phyloP scores from a whole-genome alignment of 2,113 vertebrate species.

The Equus quagga region DNA sequence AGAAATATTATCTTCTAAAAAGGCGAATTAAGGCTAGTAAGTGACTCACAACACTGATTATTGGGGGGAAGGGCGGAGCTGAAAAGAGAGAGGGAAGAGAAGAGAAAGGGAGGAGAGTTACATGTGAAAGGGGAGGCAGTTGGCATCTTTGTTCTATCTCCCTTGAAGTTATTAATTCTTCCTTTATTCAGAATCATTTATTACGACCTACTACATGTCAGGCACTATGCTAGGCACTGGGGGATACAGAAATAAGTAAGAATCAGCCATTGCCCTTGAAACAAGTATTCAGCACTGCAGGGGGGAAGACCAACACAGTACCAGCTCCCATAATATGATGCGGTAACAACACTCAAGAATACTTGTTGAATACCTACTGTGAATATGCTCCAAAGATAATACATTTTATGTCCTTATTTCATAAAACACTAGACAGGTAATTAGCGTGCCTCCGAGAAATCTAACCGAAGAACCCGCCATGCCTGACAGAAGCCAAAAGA shows the following conservation, averaged over 20 bases:
- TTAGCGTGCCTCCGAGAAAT: background rate
- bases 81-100: background rate
- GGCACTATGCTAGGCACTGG: background rate
- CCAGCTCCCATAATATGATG: background rate
- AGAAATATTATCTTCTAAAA: constrained; percentile 54
- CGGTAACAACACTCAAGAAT: background rate
- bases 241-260: background rate
- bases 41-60: background rate
- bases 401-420: constrained; percentile 9
- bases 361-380: background rate
- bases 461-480: background rate
- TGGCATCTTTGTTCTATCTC: background rate
- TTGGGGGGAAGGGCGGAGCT: background rate
- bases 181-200: background rate
- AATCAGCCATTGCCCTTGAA: background rate
- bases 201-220: background rate
- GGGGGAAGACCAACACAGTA: background rate
- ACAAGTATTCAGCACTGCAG: background rate
- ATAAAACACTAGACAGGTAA: constrained; percentile 1
- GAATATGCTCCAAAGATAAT: background rate
- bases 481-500: constrained; percentile 19
- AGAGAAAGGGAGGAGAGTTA: background rate
- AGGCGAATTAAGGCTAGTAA: constrained; percentile 3
- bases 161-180: background rate
- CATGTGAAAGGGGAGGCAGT: background rate